Evolutionary conservation across 2,797 vertebrate genomes (phyloP).

Genomic region (Halcyon smyrnensis): DNA sequence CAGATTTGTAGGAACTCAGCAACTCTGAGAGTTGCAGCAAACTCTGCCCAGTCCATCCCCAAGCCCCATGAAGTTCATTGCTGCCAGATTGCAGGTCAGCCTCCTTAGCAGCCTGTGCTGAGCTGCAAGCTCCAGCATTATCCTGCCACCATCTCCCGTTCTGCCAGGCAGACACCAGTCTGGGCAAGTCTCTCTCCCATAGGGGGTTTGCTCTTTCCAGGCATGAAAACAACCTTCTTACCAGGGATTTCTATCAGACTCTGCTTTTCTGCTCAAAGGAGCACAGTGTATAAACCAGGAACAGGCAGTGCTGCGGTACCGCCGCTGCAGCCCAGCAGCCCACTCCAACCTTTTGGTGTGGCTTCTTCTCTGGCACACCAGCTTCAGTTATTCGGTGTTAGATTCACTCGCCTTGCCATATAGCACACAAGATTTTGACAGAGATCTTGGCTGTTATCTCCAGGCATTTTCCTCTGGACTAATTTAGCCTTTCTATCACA

Average conservation of each 20-base stretch:
- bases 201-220: neutral
- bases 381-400: neutral
- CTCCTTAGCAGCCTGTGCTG: neutral
- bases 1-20: neutral
- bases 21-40: neutral
- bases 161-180: neutral
- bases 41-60: neutral
- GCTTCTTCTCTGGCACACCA: neutral
- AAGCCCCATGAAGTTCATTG: accelerated
- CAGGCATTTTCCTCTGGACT: neutral
- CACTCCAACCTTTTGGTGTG: neutral
- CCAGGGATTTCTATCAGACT: neutral
- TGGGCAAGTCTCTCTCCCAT: neutral
- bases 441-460: neutral
- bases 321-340: neutral
- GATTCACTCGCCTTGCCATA: neutral
- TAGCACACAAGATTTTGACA: neutral
- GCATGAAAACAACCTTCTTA: neutral
- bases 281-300: neutral
- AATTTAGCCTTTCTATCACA: neutral
- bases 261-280: neutral
- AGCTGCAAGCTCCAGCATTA: neutral
- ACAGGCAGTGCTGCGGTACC: neutral
- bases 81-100: neutral
- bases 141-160: neutral